A percentile compares a stretch with the other conserved stretches of the same genome.
Evolutionary conservation across 2,113 vertebrate species (phyloP).

Genomic region (Aix galericulata): DNA sequence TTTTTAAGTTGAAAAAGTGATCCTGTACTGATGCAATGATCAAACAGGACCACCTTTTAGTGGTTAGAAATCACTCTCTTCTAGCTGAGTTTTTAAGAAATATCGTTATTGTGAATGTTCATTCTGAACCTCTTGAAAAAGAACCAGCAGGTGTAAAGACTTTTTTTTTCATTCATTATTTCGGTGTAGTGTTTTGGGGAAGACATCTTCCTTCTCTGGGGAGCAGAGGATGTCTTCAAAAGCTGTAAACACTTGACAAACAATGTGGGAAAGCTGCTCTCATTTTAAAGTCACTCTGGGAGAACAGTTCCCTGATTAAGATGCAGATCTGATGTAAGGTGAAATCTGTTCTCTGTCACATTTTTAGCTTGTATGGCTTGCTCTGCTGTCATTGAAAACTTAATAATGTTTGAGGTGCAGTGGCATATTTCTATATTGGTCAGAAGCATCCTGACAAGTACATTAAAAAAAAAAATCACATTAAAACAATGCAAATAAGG

Average conservation of each 20-base stretch:
- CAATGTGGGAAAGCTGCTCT: background rate
- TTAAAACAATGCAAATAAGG: background rate
- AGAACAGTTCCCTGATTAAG: slow-evolving; percentile 16
- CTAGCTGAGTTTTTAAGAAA: background rate
- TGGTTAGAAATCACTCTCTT: background rate
- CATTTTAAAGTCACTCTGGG: background rate
- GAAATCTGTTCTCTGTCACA: slow-evolving; percentile 43
- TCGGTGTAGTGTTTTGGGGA: background rate
- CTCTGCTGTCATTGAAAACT: background rate
- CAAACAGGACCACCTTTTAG: background rate
- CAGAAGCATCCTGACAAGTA: background rate
- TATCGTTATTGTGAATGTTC: background rate
- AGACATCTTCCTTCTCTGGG: background rate
- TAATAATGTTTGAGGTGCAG: background rate
- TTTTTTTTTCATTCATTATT: background rate
- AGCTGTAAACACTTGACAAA: slow-evolving; percentile 44
- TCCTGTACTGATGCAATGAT: background rate
- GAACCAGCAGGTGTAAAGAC: background rate
- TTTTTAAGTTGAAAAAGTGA: background rate
- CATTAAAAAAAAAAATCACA: background rate
- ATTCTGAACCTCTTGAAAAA: background rate
- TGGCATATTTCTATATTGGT: background rate
- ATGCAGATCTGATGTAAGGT: background rate
- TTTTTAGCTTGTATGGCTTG: background rate
- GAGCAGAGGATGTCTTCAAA: background rate